Conservation (phyloP, 92 coral and sea anemone species). For the Paramuricea clavata region DNA sequence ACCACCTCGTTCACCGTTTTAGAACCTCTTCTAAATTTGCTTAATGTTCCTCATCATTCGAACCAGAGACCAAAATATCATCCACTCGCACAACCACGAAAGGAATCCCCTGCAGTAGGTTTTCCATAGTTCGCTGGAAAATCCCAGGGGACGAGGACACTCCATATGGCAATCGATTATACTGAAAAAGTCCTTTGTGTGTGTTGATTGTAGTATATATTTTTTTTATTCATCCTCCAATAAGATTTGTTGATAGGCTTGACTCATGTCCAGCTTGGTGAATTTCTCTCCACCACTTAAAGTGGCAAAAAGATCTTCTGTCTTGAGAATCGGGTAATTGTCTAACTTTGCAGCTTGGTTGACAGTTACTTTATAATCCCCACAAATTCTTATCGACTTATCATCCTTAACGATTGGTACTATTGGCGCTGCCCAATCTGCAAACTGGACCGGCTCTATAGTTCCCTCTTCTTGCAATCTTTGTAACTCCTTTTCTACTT, state of each 20-base stretch:
- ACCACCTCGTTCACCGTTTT: background rate
- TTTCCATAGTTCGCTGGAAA: conserved; percentile 30
- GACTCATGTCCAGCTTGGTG: conserved; percentile 9
- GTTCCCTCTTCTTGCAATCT: conserved; percentile 31
- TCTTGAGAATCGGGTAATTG: background rate
- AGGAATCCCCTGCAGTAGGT: conserved; percentile 26
- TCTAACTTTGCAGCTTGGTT: conserved; percentile 11
- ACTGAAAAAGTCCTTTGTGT: conserved; percentile 18
- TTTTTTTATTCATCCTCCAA: conserved; percentile 6
- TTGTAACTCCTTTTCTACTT: conserved; percentile 40
- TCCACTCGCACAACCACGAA: conserved; percentile 1
- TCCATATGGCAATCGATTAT: conserved; percentile 2
- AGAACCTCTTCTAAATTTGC: background rate
- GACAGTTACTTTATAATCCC: conserved; percentile 20
- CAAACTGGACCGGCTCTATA: conserved; percentile 23
- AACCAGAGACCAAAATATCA: conserved; percentile 27
- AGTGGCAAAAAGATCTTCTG: conserved; percentile 16
- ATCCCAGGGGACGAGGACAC: conserved; percentile 16
- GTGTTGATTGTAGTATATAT: conserved; percentile 12
- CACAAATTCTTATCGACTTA: conserved; percentile 13
- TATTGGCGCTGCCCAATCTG: conserved; percentile 52
- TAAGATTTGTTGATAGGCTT: conserved; percentile 6
- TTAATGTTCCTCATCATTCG: conserved; percentile 12
- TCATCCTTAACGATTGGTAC: background rate
- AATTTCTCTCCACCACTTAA: conserved; percentile 16